Conservation (phyloP, 1,140 invertebrate species). For the Acyrthosiphon pisum region DNA sequence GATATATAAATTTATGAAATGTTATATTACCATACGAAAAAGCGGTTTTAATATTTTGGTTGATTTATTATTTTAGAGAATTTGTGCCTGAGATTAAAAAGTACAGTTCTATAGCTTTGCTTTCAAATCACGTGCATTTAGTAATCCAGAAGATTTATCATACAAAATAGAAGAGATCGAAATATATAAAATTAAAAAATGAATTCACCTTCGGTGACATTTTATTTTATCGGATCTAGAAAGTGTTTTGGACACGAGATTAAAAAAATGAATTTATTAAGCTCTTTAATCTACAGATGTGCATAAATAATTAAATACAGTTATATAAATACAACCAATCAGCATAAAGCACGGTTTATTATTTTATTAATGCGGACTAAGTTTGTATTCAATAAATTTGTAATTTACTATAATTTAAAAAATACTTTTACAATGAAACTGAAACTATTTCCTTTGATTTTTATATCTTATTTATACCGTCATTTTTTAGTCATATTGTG, state of each 20-base stretch:
- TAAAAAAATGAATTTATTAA: not conserved
- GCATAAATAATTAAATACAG: not conserved
- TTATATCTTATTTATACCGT: not conserved
- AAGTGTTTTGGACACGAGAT: not conserved
- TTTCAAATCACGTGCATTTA: not conserved
- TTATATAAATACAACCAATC: not conserved
- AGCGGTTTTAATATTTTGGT: not conserved
- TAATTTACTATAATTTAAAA: not conserved
- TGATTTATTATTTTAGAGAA: not conserved
- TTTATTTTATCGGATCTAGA: not conserved
- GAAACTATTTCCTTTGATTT: not conserved
- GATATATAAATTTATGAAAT: not conserved
- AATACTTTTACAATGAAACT: not conserved
- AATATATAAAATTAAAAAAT: constrained; percentile 3
- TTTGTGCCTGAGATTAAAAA: not conserved
- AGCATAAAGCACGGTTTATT: not conserved
- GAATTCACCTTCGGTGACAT: not conserved
- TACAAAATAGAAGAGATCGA: not conserved
- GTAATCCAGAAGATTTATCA: not conserved
- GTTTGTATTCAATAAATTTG: not conserved
- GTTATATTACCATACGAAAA: not conserved
- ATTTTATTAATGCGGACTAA: not conserved
- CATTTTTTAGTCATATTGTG: not conserved
- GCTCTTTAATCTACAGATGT: not conserved
- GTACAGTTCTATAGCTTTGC: not conserved